These are phyloP conservation scores for Leptarthrus brevirostris DNA, from an alignment of 2,888 invertebrate genomes.

Conservation along the genomic window DNA sequence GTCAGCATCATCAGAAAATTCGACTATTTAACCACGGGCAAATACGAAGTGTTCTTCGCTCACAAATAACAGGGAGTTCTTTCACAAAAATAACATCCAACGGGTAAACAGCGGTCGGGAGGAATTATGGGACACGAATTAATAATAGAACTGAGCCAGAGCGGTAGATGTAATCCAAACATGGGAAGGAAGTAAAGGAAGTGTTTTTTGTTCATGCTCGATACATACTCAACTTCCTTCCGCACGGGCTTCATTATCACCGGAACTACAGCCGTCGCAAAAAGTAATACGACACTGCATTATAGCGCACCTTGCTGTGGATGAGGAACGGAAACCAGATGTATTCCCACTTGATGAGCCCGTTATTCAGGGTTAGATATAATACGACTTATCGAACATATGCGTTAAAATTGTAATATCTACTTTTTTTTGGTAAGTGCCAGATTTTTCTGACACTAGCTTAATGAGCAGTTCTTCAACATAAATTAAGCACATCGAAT, in stretches of 20 bases:
- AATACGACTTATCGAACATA: too few relatives aligned
- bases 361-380: constrained; percentile 15
- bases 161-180: background rate
- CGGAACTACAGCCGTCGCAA: constrained; percentile 43
- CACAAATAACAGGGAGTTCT: background rate
- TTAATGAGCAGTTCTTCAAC: too few relatives aligned
- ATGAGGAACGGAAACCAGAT: constrained; percentile 42
- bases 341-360: background rate
- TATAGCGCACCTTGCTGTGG: constrained; percentile 15
- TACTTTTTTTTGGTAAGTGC: too few relatives aligned
- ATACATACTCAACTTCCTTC: constrained; percentile 36
- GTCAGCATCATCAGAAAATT: background rate
- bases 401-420: too few relatives aligned
- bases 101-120: background rate
- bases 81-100: constrained; percentile 7
- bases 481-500: too few relatives aligned
- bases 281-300: constrained; percentile 41
- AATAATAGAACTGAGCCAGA: constrained; percentile 1
- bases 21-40: background rate
- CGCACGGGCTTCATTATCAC: constrained; percentile 41
- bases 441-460: too few relatives aligned
- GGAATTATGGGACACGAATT: background rate
- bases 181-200: constrained; percentile 39
- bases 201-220: constrained; percentile 9
- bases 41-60: too few relatives aligned